Conservation (phyloP, 2,113 vertebrate species). For the Xenopus tropicalis region DNA sequence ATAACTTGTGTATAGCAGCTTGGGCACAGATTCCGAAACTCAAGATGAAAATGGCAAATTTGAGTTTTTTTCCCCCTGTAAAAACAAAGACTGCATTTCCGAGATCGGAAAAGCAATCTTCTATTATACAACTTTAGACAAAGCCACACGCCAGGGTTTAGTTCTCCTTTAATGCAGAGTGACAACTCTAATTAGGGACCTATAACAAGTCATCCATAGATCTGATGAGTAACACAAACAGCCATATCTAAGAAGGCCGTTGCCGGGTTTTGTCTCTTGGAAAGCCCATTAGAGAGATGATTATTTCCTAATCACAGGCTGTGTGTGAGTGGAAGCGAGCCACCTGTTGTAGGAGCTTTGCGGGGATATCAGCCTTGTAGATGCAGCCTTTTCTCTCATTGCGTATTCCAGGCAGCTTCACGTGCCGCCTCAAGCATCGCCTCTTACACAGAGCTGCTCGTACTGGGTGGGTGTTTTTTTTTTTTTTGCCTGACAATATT, state of each 20-base stretch:
- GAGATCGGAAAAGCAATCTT: no score
- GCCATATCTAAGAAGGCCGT: not conserved
- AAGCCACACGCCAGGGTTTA: no score
- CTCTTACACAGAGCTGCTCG: conserved; percentile 23
- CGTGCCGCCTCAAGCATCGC: conserved; percentile 19
- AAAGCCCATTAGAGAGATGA: conserved; percentile 1
- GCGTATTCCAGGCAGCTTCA: conserved; percentile 21
- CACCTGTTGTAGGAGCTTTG: not conserved
- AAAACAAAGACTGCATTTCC: no score
- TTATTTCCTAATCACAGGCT: not conserved
- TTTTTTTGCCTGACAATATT: conserved; percentile 17
- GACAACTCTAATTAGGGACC: not conserved
- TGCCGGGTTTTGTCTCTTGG: not conserved
- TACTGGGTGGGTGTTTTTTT: conserved; percentile 23
- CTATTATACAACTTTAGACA: no score
- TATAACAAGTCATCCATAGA: not conserved
- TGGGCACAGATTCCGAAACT: no score
- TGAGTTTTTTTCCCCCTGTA: no score
- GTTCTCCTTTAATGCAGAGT: not conserved
- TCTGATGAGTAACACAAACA: not conserved
- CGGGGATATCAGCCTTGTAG: not conserved
- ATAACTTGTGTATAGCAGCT: no score
- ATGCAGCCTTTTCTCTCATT: not conserved
- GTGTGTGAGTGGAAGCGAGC: not conserved
- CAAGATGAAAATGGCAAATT: no score